Evolutionary conservation across 2,113 vertebrate genomes (phyloP).

Genomic region (Paracanthobrama guichenoti): DNA sequence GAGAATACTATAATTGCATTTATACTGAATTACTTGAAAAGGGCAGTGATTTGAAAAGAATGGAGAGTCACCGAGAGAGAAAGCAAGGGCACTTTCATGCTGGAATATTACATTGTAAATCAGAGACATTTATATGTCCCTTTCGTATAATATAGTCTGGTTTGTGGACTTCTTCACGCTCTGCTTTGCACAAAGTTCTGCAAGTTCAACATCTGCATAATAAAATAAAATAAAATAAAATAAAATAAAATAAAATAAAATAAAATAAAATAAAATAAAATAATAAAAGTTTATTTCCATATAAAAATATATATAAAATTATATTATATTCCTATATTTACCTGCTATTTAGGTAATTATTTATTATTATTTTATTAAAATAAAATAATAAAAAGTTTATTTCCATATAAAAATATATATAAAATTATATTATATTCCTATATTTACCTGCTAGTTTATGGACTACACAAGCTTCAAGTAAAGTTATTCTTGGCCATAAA

Average conservation of each 20-base stretch:
- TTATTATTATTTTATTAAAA: no score
- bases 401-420: no score
- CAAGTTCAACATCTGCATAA: background rate
- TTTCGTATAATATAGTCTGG: background rate
- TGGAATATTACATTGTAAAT: slow-evolving; percentile 24
- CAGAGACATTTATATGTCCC: background rate
- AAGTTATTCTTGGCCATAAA: slow-evolving; percentile 36
- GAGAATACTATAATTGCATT: background rate
- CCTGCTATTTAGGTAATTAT: no score
- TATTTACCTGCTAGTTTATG: background rate
- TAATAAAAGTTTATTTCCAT: no score
- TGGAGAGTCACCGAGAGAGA: background rate
- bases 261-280: no score
- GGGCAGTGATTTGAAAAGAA: slow-evolving; percentile 27
- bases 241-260: no score
- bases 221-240: background rate
- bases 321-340: no score
- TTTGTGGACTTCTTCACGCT: background rate
- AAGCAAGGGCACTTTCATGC: background rate
- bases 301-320: no score
- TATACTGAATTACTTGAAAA: slow-evolving; percentile 1
- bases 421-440: background rate
- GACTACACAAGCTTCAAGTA: background rate
- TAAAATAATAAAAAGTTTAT: no score
- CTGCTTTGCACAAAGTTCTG: background rate